Evolutionary conservation across 2,113 vertebrate genomes (phyloP).

Genomic region (Isichthys henryi): DNA sequence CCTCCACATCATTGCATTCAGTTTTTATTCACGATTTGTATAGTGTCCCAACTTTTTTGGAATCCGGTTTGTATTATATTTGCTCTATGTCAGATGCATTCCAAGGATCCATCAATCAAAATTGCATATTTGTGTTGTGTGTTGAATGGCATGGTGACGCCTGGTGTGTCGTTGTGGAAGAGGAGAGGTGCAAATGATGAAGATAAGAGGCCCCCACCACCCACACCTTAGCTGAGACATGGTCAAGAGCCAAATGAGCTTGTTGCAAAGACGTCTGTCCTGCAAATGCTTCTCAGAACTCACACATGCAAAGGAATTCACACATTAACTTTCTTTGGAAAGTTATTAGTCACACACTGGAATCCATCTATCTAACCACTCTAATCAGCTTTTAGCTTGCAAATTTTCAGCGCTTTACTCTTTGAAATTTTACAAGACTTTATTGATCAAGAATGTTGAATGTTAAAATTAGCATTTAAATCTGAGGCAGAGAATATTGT

Average conservation of each 20-base stretch:
- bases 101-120: too few relatives aligned
- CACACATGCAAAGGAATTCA: neutral
- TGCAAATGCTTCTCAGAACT: neutral
- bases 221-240: too few relatives aligned
- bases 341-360: neutral
- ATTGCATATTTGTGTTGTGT: too few relatives aligned
- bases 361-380: neutral
- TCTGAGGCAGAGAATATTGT: neutral
- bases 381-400: neutral
- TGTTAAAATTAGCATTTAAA: neutral
- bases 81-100: too few relatives aligned
- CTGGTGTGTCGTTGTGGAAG: too few relatives aligned
- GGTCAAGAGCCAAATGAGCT: neutral
- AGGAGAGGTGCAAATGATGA: too few relatives aligned
- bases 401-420: neutral
- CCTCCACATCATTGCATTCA: too few relatives aligned
- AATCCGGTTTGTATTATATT: too few relatives aligned
- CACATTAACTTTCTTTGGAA: neutral
- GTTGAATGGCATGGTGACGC: too few relatives aligned
- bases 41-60: too few relatives aligned
- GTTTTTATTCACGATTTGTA: too few relatives aligned
- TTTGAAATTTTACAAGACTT: neutral
- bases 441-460: neutral
- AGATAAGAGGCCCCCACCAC: too few relatives aligned
- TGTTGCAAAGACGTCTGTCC: neutral